Evolutionary conservation across 2,888 invertebrate genomes (phyloP).

Genomic region (Tipula unca): DNA sequence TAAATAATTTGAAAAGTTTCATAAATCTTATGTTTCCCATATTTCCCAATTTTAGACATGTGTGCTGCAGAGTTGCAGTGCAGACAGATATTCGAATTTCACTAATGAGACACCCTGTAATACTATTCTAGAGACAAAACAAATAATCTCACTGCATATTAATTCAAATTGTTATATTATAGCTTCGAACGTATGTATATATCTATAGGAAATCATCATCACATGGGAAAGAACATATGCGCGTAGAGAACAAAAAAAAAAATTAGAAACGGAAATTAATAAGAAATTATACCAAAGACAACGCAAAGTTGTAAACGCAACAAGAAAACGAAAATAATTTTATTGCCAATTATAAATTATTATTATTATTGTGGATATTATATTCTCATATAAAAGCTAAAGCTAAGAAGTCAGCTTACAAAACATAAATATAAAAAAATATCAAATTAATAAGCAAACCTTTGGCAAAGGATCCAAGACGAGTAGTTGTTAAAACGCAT

Average conservation of each 20-base stretch:
- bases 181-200: too few species aligned
- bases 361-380: background rate
- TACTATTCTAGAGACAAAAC: background rate
- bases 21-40: too few species aligned
- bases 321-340: background rate
- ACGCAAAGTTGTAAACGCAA: background rate
- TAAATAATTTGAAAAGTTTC: too few species aligned
- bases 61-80: too few species aligned
- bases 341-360: conserved; percentile 14
- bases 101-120: background rate
- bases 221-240: background rate
- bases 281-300: background rate
- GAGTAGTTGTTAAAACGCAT: background rate
- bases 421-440: background rate
- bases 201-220: background rate
- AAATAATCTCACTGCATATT: background rate
- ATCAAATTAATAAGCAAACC: background rate
- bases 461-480: background rate
- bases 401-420: background rate
- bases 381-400: background rate
- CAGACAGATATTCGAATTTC: too few species aligned
- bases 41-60: too few species aligned
- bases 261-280: background rate
- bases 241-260: background rate
- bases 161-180: background rate